Evolutionary conservation across 2,113 vertebrate genomes (phyloP).

Genomic region (Axis porcinus): DNA sequence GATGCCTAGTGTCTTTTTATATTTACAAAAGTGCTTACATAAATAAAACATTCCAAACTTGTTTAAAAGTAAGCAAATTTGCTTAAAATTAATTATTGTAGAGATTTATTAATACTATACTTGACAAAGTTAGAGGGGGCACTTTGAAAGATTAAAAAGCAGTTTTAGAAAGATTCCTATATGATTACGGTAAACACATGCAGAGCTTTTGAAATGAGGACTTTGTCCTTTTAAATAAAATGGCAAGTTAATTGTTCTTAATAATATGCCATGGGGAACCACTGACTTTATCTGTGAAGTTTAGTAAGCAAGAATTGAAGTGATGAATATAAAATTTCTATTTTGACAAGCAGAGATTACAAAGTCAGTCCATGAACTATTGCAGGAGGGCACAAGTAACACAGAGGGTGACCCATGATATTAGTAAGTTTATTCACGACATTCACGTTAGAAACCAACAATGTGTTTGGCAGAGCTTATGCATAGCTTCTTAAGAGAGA

Average conservation of each 20-base stretch:
- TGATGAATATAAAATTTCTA: neutral
- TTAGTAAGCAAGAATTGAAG: constrained; percentile 15
- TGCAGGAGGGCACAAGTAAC: neutral
- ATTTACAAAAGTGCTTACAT: neutral
- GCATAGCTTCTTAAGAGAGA: neutral
- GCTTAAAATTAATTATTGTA: neutral
- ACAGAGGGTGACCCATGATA: neutral
- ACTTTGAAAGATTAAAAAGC: neutral
- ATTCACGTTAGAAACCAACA: neutral
- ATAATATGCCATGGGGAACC: neutral
- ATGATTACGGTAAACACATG: neutral
- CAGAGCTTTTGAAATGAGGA: neutral
- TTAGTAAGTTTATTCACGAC: neutral
- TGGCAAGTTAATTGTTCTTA: constrained; percentile 17
- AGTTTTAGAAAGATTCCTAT: neutral
- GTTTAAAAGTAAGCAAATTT: neutral
- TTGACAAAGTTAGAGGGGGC: neutral
- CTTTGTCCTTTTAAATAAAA: neutral
- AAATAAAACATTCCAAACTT: neutral
- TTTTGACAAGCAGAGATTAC: neutral
- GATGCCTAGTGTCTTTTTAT: neutral
- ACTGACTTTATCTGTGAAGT: neutral
- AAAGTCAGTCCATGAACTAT: neutral
- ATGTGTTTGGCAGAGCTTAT: neutral
- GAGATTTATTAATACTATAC: neutral